Base-by-base conservation (phyloP, 2,888 invertebrate genomes). In the Meliscaeva auricollis region DNA sequence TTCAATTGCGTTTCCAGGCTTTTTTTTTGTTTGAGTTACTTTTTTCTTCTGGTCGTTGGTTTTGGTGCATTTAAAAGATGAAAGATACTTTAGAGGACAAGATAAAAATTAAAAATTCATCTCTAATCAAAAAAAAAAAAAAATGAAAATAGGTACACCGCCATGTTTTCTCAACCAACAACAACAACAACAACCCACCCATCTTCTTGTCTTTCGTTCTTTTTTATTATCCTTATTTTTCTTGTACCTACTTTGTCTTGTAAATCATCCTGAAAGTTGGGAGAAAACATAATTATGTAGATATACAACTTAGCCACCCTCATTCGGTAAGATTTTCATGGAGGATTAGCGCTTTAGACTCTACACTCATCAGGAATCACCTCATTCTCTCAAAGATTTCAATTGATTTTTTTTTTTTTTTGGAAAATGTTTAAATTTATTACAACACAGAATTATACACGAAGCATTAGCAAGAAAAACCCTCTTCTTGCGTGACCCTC, bases 71-170 rank as follows among this genome's bases (percentile, higher is more conserved):
- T 80, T 84, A 80, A 44, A 80, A 84, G 79, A 84, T 80, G 79
- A 84, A 84, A 84, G 80, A 70, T 84, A 79, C 66, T 70, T 77
- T 75, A 75, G 66, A 72, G 79, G 80, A 80, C 83, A 46, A 84
- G 80, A 84, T 84, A 84, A 84, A 84, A 84, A 84, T 84, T 84
- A 84, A 84, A 84, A 84, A 84, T 84, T 84, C 83, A 84, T 84
- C 83, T 84, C 74, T 80, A 84, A 84, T 84, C 74, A 78, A 79
- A 79, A 84, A 75, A 79, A 84, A 56, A 26, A 1, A 30, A 58
- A 17, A 32, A 20, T 6, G 38, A 58, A 20, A 26, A 26, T 26
- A 26, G 26, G 26, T 58, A 35, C 38, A 35, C 38, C 13, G 13
- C 20, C 38, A 22, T 58, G 35, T 38, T 20, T 58, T 22, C 20